phyloP scores from a whole-genome alignment of 2,797 vertebrate genomes.

The Brachymystax lenok region DNA sequence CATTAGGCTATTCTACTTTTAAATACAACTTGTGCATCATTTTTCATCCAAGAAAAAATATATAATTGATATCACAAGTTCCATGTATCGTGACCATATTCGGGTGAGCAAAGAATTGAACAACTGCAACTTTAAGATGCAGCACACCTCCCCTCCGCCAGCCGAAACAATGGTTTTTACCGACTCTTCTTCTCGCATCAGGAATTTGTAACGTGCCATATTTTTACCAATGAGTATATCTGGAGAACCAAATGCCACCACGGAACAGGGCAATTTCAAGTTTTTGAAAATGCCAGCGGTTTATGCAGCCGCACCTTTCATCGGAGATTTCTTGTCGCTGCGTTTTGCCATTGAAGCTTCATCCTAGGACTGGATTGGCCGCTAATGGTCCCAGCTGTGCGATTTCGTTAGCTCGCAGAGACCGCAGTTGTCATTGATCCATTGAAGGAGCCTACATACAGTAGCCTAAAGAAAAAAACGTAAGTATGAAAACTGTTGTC shows the following conservation, averaged over 20 bases:
- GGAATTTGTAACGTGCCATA: conserved; percentile 93
- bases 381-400: conserved; percentile 76
- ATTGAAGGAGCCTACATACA: conserved; percentile 70
- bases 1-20: not conserved
- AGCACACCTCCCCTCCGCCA: conserved; percentile 73
- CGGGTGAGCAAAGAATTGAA: conserved; percentile 50
- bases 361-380: conserved; percentile 60
- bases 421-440: conserved; percentile 84
- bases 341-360: conserved; percentile 55
- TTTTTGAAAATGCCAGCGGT: conserved; percentile 68
- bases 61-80: not conserved
- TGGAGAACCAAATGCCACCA: conserved; percentile 71
- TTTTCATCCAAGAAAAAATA: not conserved
- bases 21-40: not conserved
- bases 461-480: conserved; percentile 38
- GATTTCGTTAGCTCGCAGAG: conserved; percentile 62
- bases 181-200: conserved; percentile 88
- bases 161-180: conserved; percentile 89
- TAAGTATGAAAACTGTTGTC: conserved; percentile 63
- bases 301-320: conserved; percentile 54
- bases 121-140: conserved; percentile 92
- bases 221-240: conserved; percentile 80
- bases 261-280: conserved; percentile 54
- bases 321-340: conserved; percentile 54
- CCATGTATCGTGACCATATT: not conserved